Evolutionary conservation across 2,113 vertebrate genomes (phyloP), one percentile per base, ranked within the genome.

Genomic region (Megaleporinus macrocephalus): DNA sequence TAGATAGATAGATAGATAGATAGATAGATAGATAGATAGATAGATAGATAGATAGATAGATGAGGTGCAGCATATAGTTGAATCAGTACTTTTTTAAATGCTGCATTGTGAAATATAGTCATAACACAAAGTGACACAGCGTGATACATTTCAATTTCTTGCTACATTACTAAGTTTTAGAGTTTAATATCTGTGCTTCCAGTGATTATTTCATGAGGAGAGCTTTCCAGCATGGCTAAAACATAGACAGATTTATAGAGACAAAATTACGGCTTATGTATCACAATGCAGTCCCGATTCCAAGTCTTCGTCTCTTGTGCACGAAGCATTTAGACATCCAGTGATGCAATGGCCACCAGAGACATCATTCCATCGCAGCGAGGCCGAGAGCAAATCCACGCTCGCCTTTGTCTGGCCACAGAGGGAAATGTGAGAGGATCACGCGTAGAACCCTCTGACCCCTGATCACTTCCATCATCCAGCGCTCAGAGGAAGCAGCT

Each of bases 401-500:
- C 71, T 59, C 71, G 71, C 47, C 27, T 44, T 75, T 55, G 79
- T 69, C 73, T 82, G 63, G 62, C 62, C 51, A 27, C 55, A 51
- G 24, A 82, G 18, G 62, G 30, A 30, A 81, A 68, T 57, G 72
- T 51, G 73, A 66, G 65, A 33, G 62, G 53, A 76, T 82, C 73
- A 80, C 65, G 72, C 61, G 11, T 65, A 62, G 81, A 86, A 79
- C 26, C 59, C 57, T 83, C 73, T 68, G 84, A 86, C 82, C 84
- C 73, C 68, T 80, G 84, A 76, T 83, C 73, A 63, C 74, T 80
- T 86, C 81, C 73, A 83, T 86, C 84, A 80, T 83, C 80, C 73
- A 80, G 78, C 36, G 62, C 78, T 65, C 66, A 66, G 73, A 83
- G 81, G 84, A 83, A 86, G 77, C 84, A 86, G 84, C 80, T 86